Evolutionary conservation across 1,140 invertebrate genomes (phyloP).

Genomic region (Trichonephila clavipes): DNA sequence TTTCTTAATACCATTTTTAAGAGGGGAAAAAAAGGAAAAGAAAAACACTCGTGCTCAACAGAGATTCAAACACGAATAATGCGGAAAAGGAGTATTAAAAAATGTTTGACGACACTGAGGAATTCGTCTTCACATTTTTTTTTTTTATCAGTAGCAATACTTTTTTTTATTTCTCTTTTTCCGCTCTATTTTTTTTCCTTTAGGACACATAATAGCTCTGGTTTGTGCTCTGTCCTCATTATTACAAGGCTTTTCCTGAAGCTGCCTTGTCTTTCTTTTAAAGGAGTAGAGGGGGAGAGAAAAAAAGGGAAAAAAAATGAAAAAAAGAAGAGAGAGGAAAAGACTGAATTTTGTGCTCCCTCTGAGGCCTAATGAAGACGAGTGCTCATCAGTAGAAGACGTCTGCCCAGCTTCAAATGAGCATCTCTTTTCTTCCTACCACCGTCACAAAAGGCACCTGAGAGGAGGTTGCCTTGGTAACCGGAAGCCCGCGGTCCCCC

Average conservation of each 20-base stretch:
- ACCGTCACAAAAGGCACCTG: constrained; percentile 74
- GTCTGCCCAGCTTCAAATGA: constrained; percentile 71
- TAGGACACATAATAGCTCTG: constrained; percentile 45
- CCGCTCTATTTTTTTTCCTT: background rate
- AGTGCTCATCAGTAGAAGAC: constrained; percentile 64
- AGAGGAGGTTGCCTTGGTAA: constrained; percentile 73
- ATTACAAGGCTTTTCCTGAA: constrained; percentile 65
- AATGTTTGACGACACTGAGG: constrained; percentile 60
- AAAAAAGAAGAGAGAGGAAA: constrained; percentile 22
- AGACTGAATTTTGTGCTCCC: constrained; percentile 53
- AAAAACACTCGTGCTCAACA: background rate
- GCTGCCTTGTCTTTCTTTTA: constrained; percentile 66
- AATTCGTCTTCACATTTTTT: background rate
- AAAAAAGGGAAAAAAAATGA: constrained; percentile 21
- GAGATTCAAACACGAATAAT: constrained; percentile 55
- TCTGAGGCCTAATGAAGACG: constrained; percentile 69
- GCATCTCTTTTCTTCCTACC: constrained; percentile 59
- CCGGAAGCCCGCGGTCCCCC: constrained; percentile 53
- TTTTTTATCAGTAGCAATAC: background rate
- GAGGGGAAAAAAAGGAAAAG: background rate
- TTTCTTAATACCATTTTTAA: constrained; percentile 25
- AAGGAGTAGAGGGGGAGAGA: background rate
- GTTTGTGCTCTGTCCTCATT: constrained; percentile 74
- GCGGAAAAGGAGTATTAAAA: constrained; percentile 55
- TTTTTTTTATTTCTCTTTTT: background rate